phyloP scores from a whole-genome alignment of 2,888 invertebrate genomes.

The Pseudeuparius sepicola region DNA sequence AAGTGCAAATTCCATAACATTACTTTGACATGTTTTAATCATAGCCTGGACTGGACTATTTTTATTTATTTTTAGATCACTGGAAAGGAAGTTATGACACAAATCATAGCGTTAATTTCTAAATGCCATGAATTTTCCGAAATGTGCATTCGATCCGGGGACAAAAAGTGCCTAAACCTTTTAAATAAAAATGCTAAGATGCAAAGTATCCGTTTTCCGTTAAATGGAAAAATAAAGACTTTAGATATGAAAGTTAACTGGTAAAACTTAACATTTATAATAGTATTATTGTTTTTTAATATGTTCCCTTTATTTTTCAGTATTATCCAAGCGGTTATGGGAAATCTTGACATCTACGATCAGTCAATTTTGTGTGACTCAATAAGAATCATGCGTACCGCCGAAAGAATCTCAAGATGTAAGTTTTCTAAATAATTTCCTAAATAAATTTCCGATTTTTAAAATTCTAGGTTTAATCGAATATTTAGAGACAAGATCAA shows the following conservation, averaged over 20 bases:
- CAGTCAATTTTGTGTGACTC: slow-evolving; percentile 61
- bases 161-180: slow-evolving; percentile 57
- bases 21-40: too few relatives aligned
- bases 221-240: slow-evolving; percentile 60
- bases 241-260: slow-evolving; percentile 68
- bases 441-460: not conserved
- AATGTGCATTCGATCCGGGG: slow-evolving; percentile 56
- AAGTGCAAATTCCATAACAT: too few relatives aligned
- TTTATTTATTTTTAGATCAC: slow-evolving; percentile 41
- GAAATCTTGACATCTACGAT: slow-evolving; percentile 57
- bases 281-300: not conserved
- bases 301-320: slow-evolving; percentile 37
- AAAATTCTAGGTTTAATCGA: slow-evolving; percentile 44
- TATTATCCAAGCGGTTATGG: slow-evolving; percentile 64
- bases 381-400: slow-evolving; percentile 55
- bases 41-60: too few relatives aligned
- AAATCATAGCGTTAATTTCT: slow-evolving; percentile 46
- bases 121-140: slow-evolving; percentile 59
- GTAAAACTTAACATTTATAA: slow-evolving; percentile 37
- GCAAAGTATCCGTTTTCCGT: slow-evolving; percentile 54
- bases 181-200: slow-evolving; percentile 53
- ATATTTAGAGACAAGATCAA: slow-evolving; percentile 41
- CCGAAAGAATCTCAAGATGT: slow-evolving; percentile 61
- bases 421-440: slow-evolving; percentile 28
- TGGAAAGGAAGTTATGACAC: slow-evolving; percentile 47